Base-by-base conservation (phyloP, 2,797 vertebrate species). In the Ctenochaetus hawaiiensis region DNA sequence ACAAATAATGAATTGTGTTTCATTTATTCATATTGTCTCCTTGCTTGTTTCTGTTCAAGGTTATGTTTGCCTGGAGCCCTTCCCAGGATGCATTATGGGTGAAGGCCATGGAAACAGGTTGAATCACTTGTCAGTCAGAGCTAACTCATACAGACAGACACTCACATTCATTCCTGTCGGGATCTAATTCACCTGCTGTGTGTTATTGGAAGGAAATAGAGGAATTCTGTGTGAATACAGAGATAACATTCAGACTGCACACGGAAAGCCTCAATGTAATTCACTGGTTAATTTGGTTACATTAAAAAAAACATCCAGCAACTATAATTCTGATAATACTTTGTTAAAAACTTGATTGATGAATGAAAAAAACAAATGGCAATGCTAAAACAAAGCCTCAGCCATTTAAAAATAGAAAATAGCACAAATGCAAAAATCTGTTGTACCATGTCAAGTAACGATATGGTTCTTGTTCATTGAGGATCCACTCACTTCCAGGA, bases 71-170 rank as follows among this genome's bases (percentile, higher is more conserved):
- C 41, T 56, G 22, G 30, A 73, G 62, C 44, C 22, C 61, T 83
- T 74, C 20, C 43, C 16, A 51, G 49, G 39, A 57, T 62, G 53
- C 34, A 47, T 51, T 59, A 10, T 6, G 54, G 6, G 49, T 57
- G 13, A 54, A 45, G 26, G 54, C 26, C 53, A 67, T 45, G 17
- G 61, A 73, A 79, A 72, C 63, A 49, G 58, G 48, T 56, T 69
- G 59, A 77, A 67, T 79, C 45, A 66, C n/a, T 44, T 72, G 74
- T 58, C 67, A 84, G 57, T 83, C 76, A 77, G 17, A n/a, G 49
- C 59, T 74, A 74, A 82, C 34, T n/a, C 63, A 72, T 51, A 66
- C 16, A 80, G 62, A 78, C 76, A 79, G 61, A 80, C 43, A 18
- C 2, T 77, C 49, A 37, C 18, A 26, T 22, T 61, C 30, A 26